Base-by-base conservation (phyloP, 2,888 invertebrate species). In the Caenorhabditis macrosperma region DNA sequence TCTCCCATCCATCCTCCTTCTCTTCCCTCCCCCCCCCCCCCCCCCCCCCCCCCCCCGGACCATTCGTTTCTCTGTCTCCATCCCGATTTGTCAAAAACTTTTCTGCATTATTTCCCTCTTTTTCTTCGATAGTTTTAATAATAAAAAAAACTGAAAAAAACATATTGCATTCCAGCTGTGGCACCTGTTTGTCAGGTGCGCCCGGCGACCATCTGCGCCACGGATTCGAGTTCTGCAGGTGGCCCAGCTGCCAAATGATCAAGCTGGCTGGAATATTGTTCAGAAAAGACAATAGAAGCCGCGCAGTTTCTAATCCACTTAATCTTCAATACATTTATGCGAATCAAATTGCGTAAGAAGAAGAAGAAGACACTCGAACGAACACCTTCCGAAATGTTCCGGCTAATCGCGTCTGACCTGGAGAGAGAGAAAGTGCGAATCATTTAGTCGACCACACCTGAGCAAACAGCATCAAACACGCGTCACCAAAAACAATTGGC, bases 141-240 rank as follows among this genome's bases (percentile, higher is more conserved):
- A 54, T 15, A 54, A n/a, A 54, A 54, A 10, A 9, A 28, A 4
- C 1, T 52, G 9, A 52, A 26, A 22, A 22, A 26, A 52, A 28
- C 26, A 22, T 50, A 33, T 33, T 33, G 33, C 33, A 10, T 17
- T 44, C 17, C 44, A 44, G 17, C 44, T 33, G 54, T n/a, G 26
- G 5, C 52, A 54, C 54, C 54, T 54, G 54, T 54, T 7, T 9
- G 6, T 20, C 54, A 54, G 54, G 28, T 52, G 54, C 17, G 33
- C 7, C 15, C 4, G 17, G 50, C 17, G 54, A 22, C 22, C 57
- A 57, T 35, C 57, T 57, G 57, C 38, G 24, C 60, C 12, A 24
- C 17, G 28, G 15, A 28, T 61, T 61, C 61, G 30, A 61, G 48
- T 61, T 48, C 20, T 46, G 61, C 61, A 61, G 61, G 46, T 61